Conservation (phyloP, 2,113 vertebrate species). For the Perognathus longimembris region DNA sequence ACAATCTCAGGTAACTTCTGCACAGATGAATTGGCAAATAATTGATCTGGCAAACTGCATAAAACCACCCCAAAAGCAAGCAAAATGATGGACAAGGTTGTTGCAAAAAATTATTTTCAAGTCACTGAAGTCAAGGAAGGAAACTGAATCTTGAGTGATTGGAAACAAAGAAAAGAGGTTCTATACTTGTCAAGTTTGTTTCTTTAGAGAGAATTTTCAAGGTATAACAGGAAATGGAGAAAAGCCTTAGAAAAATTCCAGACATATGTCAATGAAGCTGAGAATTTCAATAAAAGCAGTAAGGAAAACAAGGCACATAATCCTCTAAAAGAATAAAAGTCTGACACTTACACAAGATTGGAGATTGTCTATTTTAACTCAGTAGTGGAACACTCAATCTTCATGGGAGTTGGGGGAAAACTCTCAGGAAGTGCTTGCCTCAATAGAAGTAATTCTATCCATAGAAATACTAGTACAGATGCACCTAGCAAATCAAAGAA, state of each 20-base stretch:
- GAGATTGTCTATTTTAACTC: neutral
- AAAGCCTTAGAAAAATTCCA: neutral
- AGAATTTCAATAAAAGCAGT: neutral
- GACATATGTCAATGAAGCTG: neutral
- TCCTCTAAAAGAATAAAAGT: neutral
- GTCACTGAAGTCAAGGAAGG: neutral
- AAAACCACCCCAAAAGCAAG: neutral
- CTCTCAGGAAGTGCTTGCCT: neutral
- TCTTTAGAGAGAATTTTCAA: neutral
- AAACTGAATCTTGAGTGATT: neutral
- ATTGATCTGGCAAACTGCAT: neutral
- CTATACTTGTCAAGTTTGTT: fast-evolving
- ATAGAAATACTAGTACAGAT: neutral
- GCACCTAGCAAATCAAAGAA: neutral
- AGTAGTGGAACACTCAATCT: too few species aligned
- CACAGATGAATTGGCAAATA: neutral
- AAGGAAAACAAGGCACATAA: neutral
- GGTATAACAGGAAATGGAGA: neutral
- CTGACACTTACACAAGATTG: neutral
- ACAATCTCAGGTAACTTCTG: neutral
- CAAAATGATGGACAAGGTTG: neutral
- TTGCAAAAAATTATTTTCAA: neutral
- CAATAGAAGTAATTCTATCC: neutral
- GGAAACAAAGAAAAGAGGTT: neutral
- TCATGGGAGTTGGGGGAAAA: neutral